Percentiles rank a stretch among this genome's conserved stretches.
phyloP scores from a whole-genome alignment of 2,888 invertebrate genomes.

The Drosophila melanosoma region DNA sequence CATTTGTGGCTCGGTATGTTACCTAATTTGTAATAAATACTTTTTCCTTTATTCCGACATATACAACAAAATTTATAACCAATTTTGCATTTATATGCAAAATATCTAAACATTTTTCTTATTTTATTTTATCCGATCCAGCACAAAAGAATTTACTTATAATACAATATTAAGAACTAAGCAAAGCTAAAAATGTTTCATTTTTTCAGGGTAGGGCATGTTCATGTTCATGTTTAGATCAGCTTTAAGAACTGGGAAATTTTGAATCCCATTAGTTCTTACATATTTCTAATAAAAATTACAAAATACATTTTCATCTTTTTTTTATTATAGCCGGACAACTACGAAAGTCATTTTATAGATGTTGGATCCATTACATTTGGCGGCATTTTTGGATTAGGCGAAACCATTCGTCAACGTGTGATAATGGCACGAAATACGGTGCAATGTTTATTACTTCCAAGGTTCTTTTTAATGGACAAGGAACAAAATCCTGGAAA shows the following conservation, averaged over 20 bases:
- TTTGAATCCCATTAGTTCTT: rapidly evolving
- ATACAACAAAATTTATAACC: no score
- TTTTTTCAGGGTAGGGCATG: not conserved
- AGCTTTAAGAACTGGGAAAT: constrained; percentile 1
- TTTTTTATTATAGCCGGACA: constrained; percentile 12
- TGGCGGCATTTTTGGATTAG: constrained; percentile 88
- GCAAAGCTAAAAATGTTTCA: not conserved
- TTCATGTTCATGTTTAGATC: no score
- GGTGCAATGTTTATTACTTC: constrained; percentile 89
- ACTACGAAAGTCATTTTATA: constrained; percentile 80
- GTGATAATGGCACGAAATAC: constrained; percentile 88
- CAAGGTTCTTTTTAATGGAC: constrained; percentile 89
- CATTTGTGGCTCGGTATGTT: not conserved
- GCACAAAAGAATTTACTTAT: not conserved
- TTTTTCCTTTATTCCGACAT: no score
- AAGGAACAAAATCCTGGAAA: constrained; percentile 84
- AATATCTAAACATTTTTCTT: not conserved
- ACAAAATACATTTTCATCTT: not conserved
- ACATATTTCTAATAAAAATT: not conserved
- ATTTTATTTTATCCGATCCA: not conserved
- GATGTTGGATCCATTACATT: constrained; percentile 82
- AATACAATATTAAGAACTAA: not conserved
- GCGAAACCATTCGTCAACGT: constrained; percentile 89
- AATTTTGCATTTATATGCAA: no score
- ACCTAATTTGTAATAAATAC: not conserved